These are phyloP conservation scores for Cotesia glomerata DNA, from an alignment of 1,140 invertebrate species.

Conservation along the genomic window DNA sequence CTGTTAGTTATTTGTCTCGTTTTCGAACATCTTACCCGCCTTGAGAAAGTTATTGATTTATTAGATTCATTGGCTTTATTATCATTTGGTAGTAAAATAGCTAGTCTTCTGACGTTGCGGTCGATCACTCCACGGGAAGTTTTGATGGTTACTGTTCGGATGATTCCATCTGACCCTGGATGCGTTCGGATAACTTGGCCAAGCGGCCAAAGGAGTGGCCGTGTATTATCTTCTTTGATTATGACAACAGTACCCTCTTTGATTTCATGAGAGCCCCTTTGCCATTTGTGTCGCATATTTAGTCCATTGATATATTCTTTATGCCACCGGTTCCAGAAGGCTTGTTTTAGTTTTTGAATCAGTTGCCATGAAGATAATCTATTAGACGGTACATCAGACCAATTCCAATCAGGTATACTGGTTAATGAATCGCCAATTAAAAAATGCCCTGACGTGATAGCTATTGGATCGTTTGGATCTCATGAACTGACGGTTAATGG, in stretches of 20 bases:
- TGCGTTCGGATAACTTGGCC: conserved; percentile 21
- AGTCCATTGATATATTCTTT: conserved; percentile 32
- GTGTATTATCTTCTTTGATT: neutral
- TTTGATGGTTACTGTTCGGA: conserved; percentile 16
- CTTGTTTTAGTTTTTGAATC: conserved; percentile 24
- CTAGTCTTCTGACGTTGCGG: neutral
- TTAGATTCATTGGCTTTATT: neutral
- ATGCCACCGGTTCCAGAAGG: conserved; percentile 33
- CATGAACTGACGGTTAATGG: conserved; percentile 40
- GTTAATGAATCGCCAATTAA: conserved; percentile 34
- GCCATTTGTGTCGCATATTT: conserved; percentile 33
- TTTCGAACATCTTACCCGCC: neutral
- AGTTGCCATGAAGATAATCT: conserved; percentile 34
- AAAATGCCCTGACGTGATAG: conserved; percentile 43
- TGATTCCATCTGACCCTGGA: conserved; percentile 24
- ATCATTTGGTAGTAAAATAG: neutral
- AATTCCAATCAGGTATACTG: conserved; percentile 23
- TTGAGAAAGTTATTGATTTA: neutral
- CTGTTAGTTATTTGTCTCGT: neutral
- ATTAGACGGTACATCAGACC: neutral
- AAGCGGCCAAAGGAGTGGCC: conserved; percentile 31
- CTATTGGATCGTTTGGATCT: conserved; percentile 31
- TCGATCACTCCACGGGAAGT: neutral
- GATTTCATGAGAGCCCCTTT: neutral
- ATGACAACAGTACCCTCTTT: conserved; percentile 31